Evolutionary conservation across 1,140 invertebrate genomes (phyloP).

Genomic region (Leptinotarsa defecta): DNA sequence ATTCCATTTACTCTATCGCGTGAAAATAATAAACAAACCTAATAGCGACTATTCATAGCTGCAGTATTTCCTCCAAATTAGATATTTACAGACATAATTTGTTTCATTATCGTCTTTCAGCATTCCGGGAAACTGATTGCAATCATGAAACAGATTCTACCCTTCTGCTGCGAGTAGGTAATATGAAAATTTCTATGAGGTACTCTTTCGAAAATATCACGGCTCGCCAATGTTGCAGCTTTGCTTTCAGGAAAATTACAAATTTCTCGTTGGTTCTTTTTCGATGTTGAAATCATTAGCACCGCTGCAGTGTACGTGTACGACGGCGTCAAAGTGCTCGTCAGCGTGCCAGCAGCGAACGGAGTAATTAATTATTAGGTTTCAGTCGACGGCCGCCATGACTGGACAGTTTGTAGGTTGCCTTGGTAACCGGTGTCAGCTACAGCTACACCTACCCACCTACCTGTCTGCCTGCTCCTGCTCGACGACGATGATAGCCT

Average conservation of each 20-base stretch:
- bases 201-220: not conserved
- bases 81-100: too few species aligned
- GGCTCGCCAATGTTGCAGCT: not conserved
- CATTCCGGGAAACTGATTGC: too few species aligned
- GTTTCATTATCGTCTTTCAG: too few species aligned
- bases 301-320: slow-evolving; percentile 11
- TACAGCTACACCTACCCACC: slow-evolving; percentile 44
- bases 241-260: slow-evolving; percentile 20
- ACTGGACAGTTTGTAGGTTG: slow-evolving; percentile 51
- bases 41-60: too few species aligned
- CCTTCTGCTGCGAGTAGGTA: too few species aligned
- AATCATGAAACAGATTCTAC: too few species aligned
- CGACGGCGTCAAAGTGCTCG: slow-evolving; percentile 38
- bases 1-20: too few species aligned
- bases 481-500: not conserved
- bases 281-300: slow-evolving; percentile 21
- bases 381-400: slow-evolving; percentile 51
- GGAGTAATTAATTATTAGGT: slow-evolving; percentile 53
- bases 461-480: slow-evolving; percentile 35
- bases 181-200: not conserved
- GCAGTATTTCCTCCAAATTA: too few species aligned
- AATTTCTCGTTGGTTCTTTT: slow-evolving; percentile 17
- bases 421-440: slow-evolving; percentile 45
- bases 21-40: too few species aligned
- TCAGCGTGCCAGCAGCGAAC: slow-evolving; percentile 29